phyloP scores from a whole-genome alignment of 2,797 vertebrate species.

The Discoglossus pictus region DNA sequence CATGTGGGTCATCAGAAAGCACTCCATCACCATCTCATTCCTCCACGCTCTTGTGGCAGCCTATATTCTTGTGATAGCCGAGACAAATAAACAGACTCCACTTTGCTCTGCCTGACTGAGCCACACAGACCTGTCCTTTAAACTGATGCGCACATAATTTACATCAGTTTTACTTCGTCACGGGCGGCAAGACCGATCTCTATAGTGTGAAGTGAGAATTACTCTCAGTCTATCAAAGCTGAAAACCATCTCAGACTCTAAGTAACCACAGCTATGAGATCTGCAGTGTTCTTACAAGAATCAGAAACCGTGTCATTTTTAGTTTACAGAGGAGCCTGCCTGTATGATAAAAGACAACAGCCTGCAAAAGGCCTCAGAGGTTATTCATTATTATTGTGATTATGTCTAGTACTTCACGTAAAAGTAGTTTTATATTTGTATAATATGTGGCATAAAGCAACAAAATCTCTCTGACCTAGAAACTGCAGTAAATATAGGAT shows the following conservation, averaged over 20 bases:
- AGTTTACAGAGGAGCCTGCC: constrained; percentile 33
- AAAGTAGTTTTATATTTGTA: constrained; percentile 33
- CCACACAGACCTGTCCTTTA: constrained; percentile 51
- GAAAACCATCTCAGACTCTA: constrained; percentile 39
- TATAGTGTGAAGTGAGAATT: constrained; percentile 51
- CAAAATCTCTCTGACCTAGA: neutral
- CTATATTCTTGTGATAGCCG: constrained; percentile 50
- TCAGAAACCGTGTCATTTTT: constrained; percentile 43
- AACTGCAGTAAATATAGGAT: too few species aligned
- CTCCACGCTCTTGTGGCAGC: constrained; percentile 43
- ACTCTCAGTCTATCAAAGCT: constrained; percentile 50
- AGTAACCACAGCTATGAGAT: constrained; percentile 47
- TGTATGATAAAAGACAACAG: constrained; percentile 42
- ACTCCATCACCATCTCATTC: constrained; percentile 50
- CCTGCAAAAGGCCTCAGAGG: constrained; percentile 24
- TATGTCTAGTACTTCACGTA: constrained; percentile 21
- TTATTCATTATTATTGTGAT: constrained; percentile 41
- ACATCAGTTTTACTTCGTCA: constrained; percentile 52
- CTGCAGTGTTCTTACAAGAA: constrained; percentile 37
- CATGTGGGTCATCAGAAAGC: constrained; percentile 49
- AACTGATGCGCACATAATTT: constrained; percentile 51
- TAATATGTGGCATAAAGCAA: neutral
- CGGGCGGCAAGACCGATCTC: constrained; percentile 49
- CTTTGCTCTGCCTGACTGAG: constrained; percentile 49
- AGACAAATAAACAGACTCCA: constrained; percentile 52